Evolutionary conservation across 2,113 vertebrate species (phyloP).

Genomic region (Mohoua ochrocephala): DNA sequence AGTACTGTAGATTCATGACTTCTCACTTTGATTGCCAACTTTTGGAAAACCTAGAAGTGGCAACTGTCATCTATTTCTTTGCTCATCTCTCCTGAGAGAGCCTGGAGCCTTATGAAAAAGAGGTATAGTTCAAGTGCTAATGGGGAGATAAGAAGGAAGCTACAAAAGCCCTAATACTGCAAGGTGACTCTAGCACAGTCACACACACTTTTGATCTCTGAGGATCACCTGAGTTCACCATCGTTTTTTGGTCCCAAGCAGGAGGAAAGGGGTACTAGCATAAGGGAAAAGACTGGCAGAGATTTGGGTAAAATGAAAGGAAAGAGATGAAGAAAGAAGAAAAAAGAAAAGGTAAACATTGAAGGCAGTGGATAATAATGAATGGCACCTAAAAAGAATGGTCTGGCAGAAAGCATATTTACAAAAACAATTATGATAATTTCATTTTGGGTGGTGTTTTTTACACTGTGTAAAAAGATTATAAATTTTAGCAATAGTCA

Average conservation of each 20-base stretch:
- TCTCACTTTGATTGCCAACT: conserved; percentile 58
- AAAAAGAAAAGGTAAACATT: background rate
- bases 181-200: background rate
- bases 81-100: background rate
- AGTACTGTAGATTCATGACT: conserved; percentile 24
- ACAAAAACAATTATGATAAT: background rate
- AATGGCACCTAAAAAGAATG: background rate
- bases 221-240: background rate
- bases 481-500: background rate
- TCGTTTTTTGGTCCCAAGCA: background rate
- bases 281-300: background rate
- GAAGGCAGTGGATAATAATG: background rate
- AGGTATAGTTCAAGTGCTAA: conserved; percentile 8
- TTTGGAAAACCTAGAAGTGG: conserved; percentile 24
- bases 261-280: background rate
- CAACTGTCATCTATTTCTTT: conserved; percentile 19
- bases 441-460: background rate
- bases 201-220: background rate
- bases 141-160: background rate
- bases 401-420: background rate
- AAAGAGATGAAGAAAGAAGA: background rate
- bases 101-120: conserved; percentile 10
- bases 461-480: background rate
- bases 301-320: background rate
- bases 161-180: background rate